A percentile compares a stretch with the other conserved stretches of the same genome.
These are phyloP conservation scores for Ephydatia muelleri DNA, from an alignment of 37 sponge, comb jelly and placozoan genomes.

Conservation along the genomic window DNA sequence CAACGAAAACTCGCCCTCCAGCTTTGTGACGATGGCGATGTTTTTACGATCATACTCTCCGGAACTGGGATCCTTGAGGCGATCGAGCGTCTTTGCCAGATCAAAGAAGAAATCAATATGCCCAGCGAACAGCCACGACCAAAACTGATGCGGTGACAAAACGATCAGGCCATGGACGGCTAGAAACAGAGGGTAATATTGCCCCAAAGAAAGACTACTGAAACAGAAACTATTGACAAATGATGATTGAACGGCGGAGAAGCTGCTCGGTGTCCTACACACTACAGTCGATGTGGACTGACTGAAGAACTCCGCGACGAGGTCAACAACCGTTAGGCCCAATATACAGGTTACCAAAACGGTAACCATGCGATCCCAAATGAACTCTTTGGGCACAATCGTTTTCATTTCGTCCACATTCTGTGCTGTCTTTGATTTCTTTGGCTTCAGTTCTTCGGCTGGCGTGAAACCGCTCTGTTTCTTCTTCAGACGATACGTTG, in stretches of 20 bases:
- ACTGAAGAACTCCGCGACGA: too few species aligned
- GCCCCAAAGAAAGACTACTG: slow-evolving; percentile 16
- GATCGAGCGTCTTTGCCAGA: slow-evolving; percentile 27
- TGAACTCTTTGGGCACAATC: too few species aligned
- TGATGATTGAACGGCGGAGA: slow-evolving; percentile 4
- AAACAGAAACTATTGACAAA: slow-evolving; percentile 53
- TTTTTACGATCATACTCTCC: slow-evolving; percentile 49
- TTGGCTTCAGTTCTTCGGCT: too few species aligned
- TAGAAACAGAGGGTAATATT: slow-evolving; percentile 43
- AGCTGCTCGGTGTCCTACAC: too few species aligned
- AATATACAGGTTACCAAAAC: too few species aligned
- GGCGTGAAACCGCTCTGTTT: too few species aligned
- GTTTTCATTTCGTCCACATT: too few species aligned
- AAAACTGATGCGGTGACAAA: slow-evolving; percentile 52
- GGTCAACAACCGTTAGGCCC: too few species aligned
- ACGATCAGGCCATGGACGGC: slow-evolving; percentile 35
- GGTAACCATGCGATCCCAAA: too few species aligned
- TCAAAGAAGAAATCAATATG: slow-evolving; percentile 53
- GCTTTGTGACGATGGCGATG: slow-evolving; percentile 39
- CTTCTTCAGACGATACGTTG: too few species aligned
- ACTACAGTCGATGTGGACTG: too few species aligned
- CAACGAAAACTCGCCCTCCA: slow-evolving; percentile 36
- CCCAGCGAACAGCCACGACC: slow-evolving; percentile 37
- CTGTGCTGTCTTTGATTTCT: too few species aligned
- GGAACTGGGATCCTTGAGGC: slow-evolving; percentile 36